Evolutionary conservation across 2,888 invertebrate species (phyloP), one percentile per base, ranked within the genome.

Genomic region (Hololepta plana): DNA sequence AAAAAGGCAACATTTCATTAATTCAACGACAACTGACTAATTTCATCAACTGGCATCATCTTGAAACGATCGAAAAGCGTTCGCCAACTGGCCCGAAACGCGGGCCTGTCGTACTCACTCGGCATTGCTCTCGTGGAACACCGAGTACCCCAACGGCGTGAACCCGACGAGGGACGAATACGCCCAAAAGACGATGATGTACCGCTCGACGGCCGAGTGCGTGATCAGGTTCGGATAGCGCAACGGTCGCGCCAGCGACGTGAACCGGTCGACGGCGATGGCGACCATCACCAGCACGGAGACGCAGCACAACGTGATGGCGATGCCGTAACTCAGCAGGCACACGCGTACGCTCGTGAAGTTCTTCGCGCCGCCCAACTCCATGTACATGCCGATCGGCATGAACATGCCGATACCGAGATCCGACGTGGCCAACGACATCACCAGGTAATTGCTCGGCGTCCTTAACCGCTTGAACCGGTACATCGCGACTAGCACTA

Each of bases 221-320:
- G 69, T 70, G 35, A 71, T 67, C 33, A 69, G 57, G 43, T 67
- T 65, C 40, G 66, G 67, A 47, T 71, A 71, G 26, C 67, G 51
- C 24, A 71, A 49, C 1, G 71, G 70, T 32, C 65, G 61, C 3
- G 65, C 64, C 12, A 71, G 52, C 3, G 67, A 67, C 2, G 66
- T 67, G 38, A 67, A 60, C 26, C 69, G 48, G 41, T 71, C 70
- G 15, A 67, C 60, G 2, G 70, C 68, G 26, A 71, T 67, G 12
- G 68, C 65, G 1, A 67, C 64, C 40, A 66, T 61, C 23, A 65
- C 63, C 26, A 69, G 46, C 21, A 70, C 59, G 30, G 63, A 67
- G 14, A 66, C 67, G 36, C 64, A 64, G 41, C 67, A 65, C 32
- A 66, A 52, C 7, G 62, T 57, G 31, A 66, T 63, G 17, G 62